Evolutionary conservation across 2,113 vertebrate genomes (phyloP).

Genomic region (Bos indicus): DNA sequence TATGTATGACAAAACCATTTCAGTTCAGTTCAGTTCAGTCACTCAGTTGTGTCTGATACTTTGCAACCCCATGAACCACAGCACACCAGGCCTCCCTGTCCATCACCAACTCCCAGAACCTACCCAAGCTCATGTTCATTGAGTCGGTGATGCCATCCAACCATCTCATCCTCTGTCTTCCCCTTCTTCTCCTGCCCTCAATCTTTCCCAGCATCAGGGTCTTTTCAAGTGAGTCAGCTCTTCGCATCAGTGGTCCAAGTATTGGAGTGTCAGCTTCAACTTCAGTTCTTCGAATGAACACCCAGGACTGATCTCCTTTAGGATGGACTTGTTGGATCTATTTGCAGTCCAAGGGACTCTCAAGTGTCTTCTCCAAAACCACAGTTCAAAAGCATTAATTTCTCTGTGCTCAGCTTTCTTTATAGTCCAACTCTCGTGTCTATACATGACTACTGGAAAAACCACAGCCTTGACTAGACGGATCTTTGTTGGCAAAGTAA

Average conservation of each 20-base stretch:
- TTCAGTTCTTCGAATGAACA: neutral
- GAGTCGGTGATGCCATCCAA: neutral
- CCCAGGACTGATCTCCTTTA: neutral
- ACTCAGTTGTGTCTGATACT: neutral
- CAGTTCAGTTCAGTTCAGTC: neutral
- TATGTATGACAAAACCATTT: slow-evolving; percentile 50
- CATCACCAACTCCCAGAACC: neutral
- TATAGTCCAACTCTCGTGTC: neutral
- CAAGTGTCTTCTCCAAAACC: neutral
- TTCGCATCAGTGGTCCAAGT: neutral
- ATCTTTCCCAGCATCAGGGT: neutral
- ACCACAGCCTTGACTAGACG: neutral
- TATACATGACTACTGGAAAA: neutral
- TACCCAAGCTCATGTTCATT: neutral
- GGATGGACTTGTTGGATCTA: neutral
- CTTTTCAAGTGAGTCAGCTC: neutral
- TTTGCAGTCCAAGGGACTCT: neutral
- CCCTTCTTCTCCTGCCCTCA: neutral
- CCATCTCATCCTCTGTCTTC: neutral
- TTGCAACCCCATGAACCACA: rapidly evolving
- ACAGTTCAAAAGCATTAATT: neutral
- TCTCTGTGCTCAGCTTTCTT: neutral
- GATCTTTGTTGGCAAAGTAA: neutral
- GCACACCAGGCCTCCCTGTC: neutral
- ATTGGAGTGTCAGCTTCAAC: neutral